Conservation (phyloP, 23 tunicate genomes). For the Phallusia fumigata region DNA sequence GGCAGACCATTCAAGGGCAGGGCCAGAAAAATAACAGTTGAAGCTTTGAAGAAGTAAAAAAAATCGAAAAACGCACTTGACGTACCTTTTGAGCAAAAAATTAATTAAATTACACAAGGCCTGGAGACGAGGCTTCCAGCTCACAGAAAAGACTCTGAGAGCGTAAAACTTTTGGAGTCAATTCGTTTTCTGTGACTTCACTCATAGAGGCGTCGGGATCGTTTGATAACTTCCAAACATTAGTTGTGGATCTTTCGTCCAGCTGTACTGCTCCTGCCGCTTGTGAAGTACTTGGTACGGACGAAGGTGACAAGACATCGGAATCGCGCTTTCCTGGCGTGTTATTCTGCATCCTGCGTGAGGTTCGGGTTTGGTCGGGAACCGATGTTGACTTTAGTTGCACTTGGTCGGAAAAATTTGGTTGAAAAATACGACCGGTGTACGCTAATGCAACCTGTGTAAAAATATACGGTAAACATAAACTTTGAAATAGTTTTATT, state of each 20-base stretch:
- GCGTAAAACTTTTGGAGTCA: background rate
- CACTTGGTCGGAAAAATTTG: background rate
- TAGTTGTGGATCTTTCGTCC: background rate
- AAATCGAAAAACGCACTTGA: background rate
- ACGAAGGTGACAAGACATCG: background rate
- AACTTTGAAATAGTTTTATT: background rate
- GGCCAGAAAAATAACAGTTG: background rate
- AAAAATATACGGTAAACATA: background rate
- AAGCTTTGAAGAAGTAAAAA: background rate
- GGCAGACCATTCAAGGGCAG: background rate
- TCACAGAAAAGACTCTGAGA: background rate
- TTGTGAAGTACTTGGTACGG: background rate
- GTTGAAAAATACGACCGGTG: constrained; percentile 4
- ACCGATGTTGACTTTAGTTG: background rate
- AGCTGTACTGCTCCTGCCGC: background rate
- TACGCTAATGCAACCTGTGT: background rate
- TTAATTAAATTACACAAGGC: background rate
- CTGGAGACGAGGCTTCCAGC: constrained; percentile 2
- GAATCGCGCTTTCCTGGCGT: too few relatives aligned
- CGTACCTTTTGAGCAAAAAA: background rate
- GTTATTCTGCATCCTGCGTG: background rate
- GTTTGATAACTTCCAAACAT: background rate
- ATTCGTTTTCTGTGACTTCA: background rate
- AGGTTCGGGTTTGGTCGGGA: background rate
- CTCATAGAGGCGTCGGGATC: constrained; percentile 4